Conservation (phyloP, 2,888 invertebrate species). For the Geophilus truncorum region DNA sequence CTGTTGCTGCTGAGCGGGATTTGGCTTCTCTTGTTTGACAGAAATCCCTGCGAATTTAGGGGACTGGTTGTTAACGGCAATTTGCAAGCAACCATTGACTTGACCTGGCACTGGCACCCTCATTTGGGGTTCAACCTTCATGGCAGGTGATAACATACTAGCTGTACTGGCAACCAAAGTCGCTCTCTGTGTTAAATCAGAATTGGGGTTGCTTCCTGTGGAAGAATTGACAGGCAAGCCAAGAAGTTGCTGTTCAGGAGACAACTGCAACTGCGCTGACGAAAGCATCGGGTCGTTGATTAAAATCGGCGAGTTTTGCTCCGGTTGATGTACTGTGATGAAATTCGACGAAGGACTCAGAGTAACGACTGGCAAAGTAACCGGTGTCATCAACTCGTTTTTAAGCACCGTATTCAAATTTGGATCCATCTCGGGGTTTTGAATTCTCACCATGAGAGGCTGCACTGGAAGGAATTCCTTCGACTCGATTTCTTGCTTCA, state of each 20-base stretch:
- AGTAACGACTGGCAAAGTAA: background rate
- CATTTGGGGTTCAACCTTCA: background rate
- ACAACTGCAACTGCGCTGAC: background rate
- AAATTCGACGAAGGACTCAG: background rate
- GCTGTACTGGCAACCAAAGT: background rate
- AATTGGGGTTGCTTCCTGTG: background rate
- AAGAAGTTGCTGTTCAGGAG: background rate
- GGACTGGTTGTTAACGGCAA: background rate
- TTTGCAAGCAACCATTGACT: background rate
- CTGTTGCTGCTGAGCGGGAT: background rate
- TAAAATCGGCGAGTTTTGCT: background rate
- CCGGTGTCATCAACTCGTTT: background rate
- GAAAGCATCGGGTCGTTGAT: background rate
- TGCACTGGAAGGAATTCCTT: background rate
- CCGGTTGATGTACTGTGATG: background rate
- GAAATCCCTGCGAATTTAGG: background rate
- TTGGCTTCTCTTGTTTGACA: conserved; percentile 14
- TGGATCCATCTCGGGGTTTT: background rate
- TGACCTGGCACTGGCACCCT: background rate
- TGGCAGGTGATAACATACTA: background rate
- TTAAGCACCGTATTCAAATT: background rate
- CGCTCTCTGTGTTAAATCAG: background rate
- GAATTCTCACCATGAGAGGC: background rate
- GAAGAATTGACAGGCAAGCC: background rate
- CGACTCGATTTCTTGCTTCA: background rate